Evolutionary conservation across 2,113 vertebrate genomes (phyloP).

Genomic region (Cebidichthys violaceus): DNA sequence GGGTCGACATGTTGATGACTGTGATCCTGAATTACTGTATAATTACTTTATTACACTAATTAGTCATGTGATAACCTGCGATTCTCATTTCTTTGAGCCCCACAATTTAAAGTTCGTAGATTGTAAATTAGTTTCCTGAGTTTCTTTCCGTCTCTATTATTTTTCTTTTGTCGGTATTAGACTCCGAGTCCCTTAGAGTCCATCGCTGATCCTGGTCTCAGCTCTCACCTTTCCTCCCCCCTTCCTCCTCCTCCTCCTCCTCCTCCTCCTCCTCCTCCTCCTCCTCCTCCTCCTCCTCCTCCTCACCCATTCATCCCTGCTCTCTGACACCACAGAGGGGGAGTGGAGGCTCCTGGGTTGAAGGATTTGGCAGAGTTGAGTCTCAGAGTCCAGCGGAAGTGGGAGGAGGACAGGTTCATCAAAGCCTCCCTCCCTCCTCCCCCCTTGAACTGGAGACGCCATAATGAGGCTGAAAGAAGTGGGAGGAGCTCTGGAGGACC

Average conservation of each 20-base stretch:
- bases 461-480: slow-evolving; percentile 64
- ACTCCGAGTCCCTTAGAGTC: too few relatives aligned
- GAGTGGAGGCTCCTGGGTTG: not conserved
- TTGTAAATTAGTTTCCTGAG: not conserved
- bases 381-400: slow-evolving; percentile 68
- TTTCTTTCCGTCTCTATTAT: not conserved
- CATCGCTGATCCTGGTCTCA: slow-evolving; percentile 3
- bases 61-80: too few relatives aligned
- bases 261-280: not conserved
- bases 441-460: slow-evolving; percentile 35
- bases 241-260: not conserved
- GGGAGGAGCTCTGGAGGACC: slow-evolving; percentile 60
- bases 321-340: slow-evolving; percentile 25
- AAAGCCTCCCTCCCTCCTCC: slow-evolving; percentile 53
- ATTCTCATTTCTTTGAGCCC: too few relatives aligned
- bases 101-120: too few relatives aligned
- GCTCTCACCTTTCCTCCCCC: slow-evolving; percentile 5
- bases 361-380: slow-evolving; percentile 60
- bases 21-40: too few relatives aligned
- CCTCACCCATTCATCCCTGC: not conserved
- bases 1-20: too few relatives aligned
- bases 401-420: slow-evolving; percentile 72
- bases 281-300: too few relatives aligned
- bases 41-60: too few relatives aligned
- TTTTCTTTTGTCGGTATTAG: slow-evolving; percentile 7